Evolutionary conservation across 2,888 invertebrate genomes (phyloP), one percentile per base, ranked within the genome.

Genomic region (Coenonympha arcania): DNA sequence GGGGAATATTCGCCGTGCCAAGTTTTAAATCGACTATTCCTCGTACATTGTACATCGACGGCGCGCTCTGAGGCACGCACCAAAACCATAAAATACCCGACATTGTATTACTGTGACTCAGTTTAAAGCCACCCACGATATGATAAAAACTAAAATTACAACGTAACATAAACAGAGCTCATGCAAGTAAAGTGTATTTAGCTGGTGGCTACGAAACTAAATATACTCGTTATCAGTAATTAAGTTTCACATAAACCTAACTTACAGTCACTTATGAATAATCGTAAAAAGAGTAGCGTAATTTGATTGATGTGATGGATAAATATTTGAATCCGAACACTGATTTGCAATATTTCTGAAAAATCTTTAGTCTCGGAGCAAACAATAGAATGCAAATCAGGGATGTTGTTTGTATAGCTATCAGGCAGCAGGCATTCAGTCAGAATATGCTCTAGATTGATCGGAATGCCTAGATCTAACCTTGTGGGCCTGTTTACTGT

Each of bases 381-480:
- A 15, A 24, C 15, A 24, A 39, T 22, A 39, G 24, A 9, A 39
- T 39, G 39, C 13, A 39, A 39, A 24, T 15, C 15, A 15, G 39
- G 8, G 24, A 15, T 24, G 39, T 39, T 22, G 39, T 39, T 39
- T 39, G 22, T 39, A 4, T 24, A 13, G 24, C 39, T 22, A 9
- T 22, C 8, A 13, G 9, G 36, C 11, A n/a, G n/a, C 2, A 11
- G 19, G 11, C 37, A 20, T 19, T 11, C 6, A 19, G 36, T 13
- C 18, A 15, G 37, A 26, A 19, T 30, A 37, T 28, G 15, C n/a
- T n/a, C n/a, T n/a, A 37, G 37, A n/a, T 30, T 30, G 37, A 30
- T 46, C 46, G 30, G 34, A 37, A 39, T 39, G 46, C 46, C 36
- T 42, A 22, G 30, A 24, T 44, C 31, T 44, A 44, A 39, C 44